phyloP scores from a whole-genome alignment of 1,140 invertebrate genomes.

The Euborellia annulipes region DNA sequence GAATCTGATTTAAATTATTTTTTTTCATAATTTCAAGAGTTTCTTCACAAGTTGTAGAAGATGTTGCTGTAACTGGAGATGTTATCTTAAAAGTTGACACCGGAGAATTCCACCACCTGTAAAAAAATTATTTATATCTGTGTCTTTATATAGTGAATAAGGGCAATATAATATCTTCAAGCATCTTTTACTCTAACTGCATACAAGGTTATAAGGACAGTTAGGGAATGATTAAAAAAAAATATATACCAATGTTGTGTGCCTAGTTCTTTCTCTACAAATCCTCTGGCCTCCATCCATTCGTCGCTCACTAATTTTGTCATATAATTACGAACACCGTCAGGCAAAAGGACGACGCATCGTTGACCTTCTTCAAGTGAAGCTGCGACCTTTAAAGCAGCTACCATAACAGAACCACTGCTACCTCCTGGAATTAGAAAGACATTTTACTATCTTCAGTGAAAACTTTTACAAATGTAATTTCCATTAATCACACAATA shows the following conservation, averaged over 20 bases:
- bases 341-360: slow-evolving; percentile 82
- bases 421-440: slow-evolving; percentile 80
- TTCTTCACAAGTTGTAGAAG: slow-evolving; percentile 42
- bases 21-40: slow-evolving; percentile 52
- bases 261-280: slow-evolving; percentile 27
- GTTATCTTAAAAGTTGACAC: slow-evolving; percentile 42
- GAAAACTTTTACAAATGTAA: too few species aligned
- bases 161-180: too few species aligned
- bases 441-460: too few species aligned
- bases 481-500: too few species aligned
- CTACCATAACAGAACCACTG: slow-evolving; percentile 70
- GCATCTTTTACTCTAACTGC: too few species aligned
- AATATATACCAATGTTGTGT: background rate
- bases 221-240: too few species aligned
- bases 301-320: slow-evolving; percentile 91
- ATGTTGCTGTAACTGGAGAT: slow-evolving; percentile 37
- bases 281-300: slow-evolving; percentile 83
- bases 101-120: slow-evolving; percentile 57
- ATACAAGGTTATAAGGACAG: too few species aligned
- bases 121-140: too few species aligned
- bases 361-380: slow-evolving; percentile 63
- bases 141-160: too few species aligned
- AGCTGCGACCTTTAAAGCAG: slow-evolving; percentile 64
- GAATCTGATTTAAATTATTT: slow-evolving; percentile 48
- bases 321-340: slow-evolving; percentile 96